Base-by-base conservation (phyloP, 2,113 vertebrate species). In the Saccopteryx leptura region DNA sequence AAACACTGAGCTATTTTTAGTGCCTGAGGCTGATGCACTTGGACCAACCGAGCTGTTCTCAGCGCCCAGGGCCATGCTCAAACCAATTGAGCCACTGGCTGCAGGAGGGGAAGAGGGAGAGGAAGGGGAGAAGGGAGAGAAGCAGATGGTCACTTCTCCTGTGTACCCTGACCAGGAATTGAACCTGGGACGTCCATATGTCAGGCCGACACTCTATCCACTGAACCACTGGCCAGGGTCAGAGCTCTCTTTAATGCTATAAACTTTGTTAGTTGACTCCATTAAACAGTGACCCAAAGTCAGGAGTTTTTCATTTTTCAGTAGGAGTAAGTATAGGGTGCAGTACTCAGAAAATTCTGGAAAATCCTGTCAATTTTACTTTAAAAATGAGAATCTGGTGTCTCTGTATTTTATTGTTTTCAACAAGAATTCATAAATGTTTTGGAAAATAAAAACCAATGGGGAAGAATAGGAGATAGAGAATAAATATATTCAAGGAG, bases 321-420 rank as follows among this genome's bases (percentile, higher is more conserved):
- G 56, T 88, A 94, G 87, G 93, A 76, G 94, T 74, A 97, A 78
- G 89, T 60, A 75, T 72, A 39, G 39, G 4, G 78, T 94, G 33
- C 69, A 96, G 93, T 97, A 88, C 93, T 96, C 96, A 82, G 82
- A 93, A 92, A 72, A 80, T 97, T 33, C 76, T 96, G 71, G 50
- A 87, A 96, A 52, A 93, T 94, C 72, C 69, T 94, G 86, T 96
- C 91, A 80, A 7, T 88, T 97, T 98, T 97, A 97, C 96, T 98
- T 98, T 97, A 96, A 97, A 97, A 96, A 92, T 97, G 97, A 4
- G 0, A 96, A 97, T 97, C 94, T 98, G 97, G 97, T 98, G 96
- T 98, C 96, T 97, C 95, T 98, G 95, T 98, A 98, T 97, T 97
- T 98, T 97, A 91, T 87, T 88, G 88, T 98, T 98, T 98, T 98